Conservation (phyloP, 2,797 vertebrate species). For the Etheostoma perlongum region DNA sequence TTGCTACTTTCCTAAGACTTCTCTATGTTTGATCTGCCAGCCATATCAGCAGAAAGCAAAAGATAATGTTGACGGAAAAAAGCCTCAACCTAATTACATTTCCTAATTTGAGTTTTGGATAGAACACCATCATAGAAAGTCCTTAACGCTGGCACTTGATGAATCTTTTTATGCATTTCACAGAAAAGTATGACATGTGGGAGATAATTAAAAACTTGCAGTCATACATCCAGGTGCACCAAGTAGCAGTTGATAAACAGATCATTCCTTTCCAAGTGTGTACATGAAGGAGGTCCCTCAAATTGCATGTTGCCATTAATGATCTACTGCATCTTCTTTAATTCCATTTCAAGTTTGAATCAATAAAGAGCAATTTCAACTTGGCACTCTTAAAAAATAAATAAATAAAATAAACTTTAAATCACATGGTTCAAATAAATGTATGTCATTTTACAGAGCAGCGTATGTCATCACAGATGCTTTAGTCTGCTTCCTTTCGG, state of each 20-base stretch:
- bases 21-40: neutral
- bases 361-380: constrained; percentile 5
- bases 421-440: neutral
- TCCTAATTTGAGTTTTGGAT: constrained; percentile 3
- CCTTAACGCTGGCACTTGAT: constrained; percentile 51
- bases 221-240: constrained; percentile 68
- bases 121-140: constrained; percentile 24
- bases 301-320: neutral
- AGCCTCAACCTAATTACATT: constrained; percentile 23
- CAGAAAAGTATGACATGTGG: constrained; percentile 58
- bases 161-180: constrained; percentile 66
- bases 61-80: constrained; percentile 1
- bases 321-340: neutral
- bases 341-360: neutral
- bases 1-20: neutral
- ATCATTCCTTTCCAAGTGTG: constrained; percentile 57
- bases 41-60: neutral
- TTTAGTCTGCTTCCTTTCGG: too few species aligned
- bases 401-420: neutral
- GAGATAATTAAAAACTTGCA: constrained; percentile 73
- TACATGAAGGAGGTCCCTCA: constrained; percentile 4
- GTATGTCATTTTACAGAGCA: neutral
- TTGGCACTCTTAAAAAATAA: too few species aligned
- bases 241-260: constrained; percentile 77
- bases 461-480: too few species aligned